Conservation (phyloP, 2,113 vertebrate species). For the Anarrhichthys ocellatus region DNA sequence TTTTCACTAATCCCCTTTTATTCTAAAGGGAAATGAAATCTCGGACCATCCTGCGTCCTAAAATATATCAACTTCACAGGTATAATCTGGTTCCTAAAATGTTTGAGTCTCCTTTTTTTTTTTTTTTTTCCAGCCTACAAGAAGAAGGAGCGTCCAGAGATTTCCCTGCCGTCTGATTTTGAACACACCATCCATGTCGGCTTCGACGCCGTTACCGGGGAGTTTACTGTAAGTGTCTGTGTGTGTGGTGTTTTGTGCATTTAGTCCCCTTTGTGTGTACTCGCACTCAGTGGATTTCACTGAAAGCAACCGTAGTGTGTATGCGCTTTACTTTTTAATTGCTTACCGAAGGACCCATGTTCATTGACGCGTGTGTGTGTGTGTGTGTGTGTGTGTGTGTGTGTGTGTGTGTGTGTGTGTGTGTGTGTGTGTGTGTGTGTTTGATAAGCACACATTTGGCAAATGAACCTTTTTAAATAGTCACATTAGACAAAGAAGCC, state of each 20-base stretch:
- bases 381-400: too few species aligned
- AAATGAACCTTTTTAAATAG: slow-evolving; percentile 55
- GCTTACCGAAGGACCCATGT: slow-evolving; percentile 19
- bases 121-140: slow-evolving; percentile 85
- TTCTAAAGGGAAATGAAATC: neutral
- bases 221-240: slow-evolving; percentile 91
- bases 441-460: slow-evolving; percentile 31
- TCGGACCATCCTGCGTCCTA: neutral
- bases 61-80: neutral
- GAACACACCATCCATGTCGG: slow-evolving; percentile 98
- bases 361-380: slow-evolving; percentile 37
- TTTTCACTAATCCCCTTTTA: neutral
- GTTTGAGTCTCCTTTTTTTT: neutral
- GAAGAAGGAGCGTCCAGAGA: slow-evolving; percentile 95
- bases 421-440: slow-evolving; percentile 10
- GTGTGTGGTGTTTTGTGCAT: slow-evolving; percentile 7
- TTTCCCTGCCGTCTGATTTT: slow-evolving; percentile 97
- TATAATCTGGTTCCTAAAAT: neutral
- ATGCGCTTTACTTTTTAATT: slow-evolving; percentile 43
- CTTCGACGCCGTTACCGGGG: slow-evolving; percentile 96
- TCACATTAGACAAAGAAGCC: slow-evolving; percentile 66
- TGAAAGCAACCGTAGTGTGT: slow-evolving; percentile 9
- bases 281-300: neutral
- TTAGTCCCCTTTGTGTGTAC: neutral
- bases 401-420: too few species aligned